Conservation (phyloP, 2,888 invertebrate genomes). For the Chymomyza procnemis region DNA sequence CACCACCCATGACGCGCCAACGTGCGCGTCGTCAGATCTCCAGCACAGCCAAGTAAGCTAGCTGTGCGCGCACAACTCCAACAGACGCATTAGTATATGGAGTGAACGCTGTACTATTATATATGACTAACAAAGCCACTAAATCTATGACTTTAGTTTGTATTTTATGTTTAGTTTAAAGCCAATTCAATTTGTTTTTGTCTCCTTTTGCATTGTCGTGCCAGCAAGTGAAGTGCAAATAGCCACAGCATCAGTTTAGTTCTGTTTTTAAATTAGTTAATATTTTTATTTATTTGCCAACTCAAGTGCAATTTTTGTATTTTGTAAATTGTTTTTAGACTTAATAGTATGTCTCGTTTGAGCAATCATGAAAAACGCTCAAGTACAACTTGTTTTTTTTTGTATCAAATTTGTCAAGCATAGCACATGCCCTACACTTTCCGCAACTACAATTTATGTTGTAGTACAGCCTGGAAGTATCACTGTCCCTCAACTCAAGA, state of each 20-base stretch:
- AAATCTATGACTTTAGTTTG: not conserved
- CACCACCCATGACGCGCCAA: slow-evolving; percentile 67
- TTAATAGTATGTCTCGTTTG: too few species aligned
- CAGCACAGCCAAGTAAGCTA: slow-evolving; percentile 46
- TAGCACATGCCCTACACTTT: not conserved
- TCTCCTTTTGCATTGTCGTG: not conserved
- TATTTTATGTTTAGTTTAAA: not conserved
- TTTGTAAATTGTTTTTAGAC: too few species aligned
- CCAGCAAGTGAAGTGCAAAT: not conserved
- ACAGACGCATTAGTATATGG: not conserved
- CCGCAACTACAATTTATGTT: not conserved
- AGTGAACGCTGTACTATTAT: not conserved
- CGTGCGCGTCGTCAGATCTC: slow-evolving; percentile 67
- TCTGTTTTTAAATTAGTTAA: not conserved
- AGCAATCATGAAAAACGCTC: too few species aligned
- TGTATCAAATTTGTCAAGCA: too few species aligned
- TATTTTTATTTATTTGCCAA: not conserved
- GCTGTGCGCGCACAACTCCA: not conserved
- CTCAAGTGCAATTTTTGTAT: not conserved
- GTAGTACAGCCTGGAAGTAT: not conserved
- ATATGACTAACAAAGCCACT: not conserved
- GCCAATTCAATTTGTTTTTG: not conserved
- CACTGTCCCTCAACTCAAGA: not conserved
- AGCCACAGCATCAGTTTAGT: not conserved
- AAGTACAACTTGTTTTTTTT: too few species aligned